phyloP scores from a whole-genome alignment of 2,888 invertebrate species.

The Ormyrus labotus region DNA sequence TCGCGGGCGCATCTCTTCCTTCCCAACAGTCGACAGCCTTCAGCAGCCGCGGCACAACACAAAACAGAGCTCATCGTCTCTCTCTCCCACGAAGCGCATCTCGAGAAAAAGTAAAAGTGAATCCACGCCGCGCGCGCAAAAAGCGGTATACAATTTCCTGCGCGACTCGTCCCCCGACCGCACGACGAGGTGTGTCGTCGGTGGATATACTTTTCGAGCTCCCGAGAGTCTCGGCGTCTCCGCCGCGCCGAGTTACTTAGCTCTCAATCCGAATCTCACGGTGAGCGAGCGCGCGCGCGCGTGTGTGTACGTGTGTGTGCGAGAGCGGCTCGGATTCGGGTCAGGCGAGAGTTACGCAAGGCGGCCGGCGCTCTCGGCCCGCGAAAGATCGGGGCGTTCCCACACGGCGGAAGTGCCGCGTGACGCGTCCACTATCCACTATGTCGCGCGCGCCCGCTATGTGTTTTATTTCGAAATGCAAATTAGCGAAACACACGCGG shows the following conservation, averaged over 20 bases:
- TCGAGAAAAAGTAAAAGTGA: slow-evolving; percentile 54
- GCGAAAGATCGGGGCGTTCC: slow-evolving; percentile 64
- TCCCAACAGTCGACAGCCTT: no score
- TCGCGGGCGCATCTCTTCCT: no score
- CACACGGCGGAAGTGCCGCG: slow-evolving; percentile 68
- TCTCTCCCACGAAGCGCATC: no score
- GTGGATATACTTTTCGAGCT: slow-evolving; percentile 52
- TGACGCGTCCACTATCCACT: background rate
- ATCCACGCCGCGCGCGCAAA: background rate
- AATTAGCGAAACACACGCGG: background rate
- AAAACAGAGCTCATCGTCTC: no score
- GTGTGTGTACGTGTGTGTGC: slow-evolving; percentile 38
- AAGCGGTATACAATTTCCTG: slow-evolving; percentile 46
- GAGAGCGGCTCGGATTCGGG: slow-evolving; percentile 68
- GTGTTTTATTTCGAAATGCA: slow-evolving; percentile 38
- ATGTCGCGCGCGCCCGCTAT: background rate
- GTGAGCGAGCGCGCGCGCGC: slow-evolving; percentile 62
- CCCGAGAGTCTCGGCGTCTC: slow-evolving; percentile 60
- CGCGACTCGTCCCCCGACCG: slow-evolving; percentile 26
- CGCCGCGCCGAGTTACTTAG: slow-evolving; percentile 70
- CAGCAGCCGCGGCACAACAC: no score
- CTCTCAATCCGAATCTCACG: slow-evolving; percentile 74
- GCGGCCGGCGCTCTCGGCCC: background rate
- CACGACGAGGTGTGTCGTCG: slow-evolving; percentile 21
- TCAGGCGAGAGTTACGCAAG: slow-evolving; percentile 69